Evolutionary conservation across 1,140 invertebrate genomes (phyloP), one percentile per base, ranked within the genome.

Genomic region (Orchestia grillus): DNA sequence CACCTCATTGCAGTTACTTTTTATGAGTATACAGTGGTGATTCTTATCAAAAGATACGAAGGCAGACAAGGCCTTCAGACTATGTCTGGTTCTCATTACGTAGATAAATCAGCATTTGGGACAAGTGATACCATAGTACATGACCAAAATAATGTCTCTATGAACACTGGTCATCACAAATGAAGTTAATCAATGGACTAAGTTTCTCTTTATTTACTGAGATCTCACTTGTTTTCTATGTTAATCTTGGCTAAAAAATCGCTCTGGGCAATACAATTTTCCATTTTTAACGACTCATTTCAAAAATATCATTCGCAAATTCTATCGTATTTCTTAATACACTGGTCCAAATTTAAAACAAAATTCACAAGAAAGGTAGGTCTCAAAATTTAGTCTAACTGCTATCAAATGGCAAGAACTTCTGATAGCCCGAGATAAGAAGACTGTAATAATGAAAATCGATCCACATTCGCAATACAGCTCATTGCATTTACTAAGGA

Each of bases 21-120:
- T 28, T 77, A 77, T 77, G 3, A 3, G 15, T 77, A 77, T 36
- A 36, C 36, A 77, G 28, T 3, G 36, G 62, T 19, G 62, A 42
- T 36, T 28, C 88, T 91, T 91, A 91, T 91, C 88, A 42, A 91
- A 42, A 91, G 88, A 91, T 91, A 91, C 0, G 4, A 42, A 11
- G 42, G 41, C 88, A 91, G 88, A 91, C 88, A 42, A 91, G 42
- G 42, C 44, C 88, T 91, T 91, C 88, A 91, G 44, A 44, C 88
- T 42, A 15, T 36, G 88, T 43, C 88, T 91, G 88, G 62, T 77
- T 77, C 62, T 77, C 62, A 77, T 77, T 77, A n/a, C n/a, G n/a
- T n/a, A 77, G 62, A 77, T 77, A 23, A 77, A 77, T 77, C 62
- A 77, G 28, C 62, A 77, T 77, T 77, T 77, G 62, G 62, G 28